phyloP scores from a whole-genome alignment of 2,797 vertebrate genomes.

The Hypotaenidia okinawae region DNA sequence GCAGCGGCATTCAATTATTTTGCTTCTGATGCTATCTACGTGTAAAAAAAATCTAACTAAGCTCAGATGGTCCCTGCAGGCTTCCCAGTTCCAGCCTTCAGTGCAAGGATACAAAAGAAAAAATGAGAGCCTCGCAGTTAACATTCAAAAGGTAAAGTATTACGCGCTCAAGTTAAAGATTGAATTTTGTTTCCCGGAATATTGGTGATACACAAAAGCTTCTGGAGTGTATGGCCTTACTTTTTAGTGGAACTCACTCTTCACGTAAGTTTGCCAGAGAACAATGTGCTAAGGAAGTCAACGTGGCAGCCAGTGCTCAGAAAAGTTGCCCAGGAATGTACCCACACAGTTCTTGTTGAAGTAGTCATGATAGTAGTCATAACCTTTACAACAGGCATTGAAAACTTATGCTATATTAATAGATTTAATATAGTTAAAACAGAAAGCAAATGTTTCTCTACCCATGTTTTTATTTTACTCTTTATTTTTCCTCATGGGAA shows the following conservation, averaged over 20 bases:
- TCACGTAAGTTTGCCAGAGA: neutral
- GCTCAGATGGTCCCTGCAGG: neutral
- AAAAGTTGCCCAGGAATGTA: neutral
- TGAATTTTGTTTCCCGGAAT: neutral
- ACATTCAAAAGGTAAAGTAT: slow-evolving; percentile 17
- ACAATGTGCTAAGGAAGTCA: neutral
- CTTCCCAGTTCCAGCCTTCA: slow-evolving; percentile 28
- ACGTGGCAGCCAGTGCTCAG: neutral
- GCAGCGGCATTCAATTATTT: slow-evolving; percentile 62
- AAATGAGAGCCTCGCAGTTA: neutral
- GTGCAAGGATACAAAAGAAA: neutral
- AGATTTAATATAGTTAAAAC: neutral
- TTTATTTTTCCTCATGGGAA: no score
- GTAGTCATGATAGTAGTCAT: neutral
- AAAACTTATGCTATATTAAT: neutral
- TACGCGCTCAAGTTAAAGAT: slow-evolving; percentile 5
- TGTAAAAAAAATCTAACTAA: slow-evolving; percentile 57
- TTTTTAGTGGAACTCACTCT: neutral
- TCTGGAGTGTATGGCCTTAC: neutral
- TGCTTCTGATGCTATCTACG: slow-evolving; percentile 72
- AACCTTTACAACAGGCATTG: neutral
- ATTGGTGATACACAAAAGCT: neutral
- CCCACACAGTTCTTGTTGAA: neutral
- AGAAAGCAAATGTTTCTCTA: neutral
- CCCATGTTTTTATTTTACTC: neutral